These are phyloP conservation scores for Sesia apiformis DNA, from an alignment of 2,888 invertebrate genomes.

Conservation along the genomic window DNA sequence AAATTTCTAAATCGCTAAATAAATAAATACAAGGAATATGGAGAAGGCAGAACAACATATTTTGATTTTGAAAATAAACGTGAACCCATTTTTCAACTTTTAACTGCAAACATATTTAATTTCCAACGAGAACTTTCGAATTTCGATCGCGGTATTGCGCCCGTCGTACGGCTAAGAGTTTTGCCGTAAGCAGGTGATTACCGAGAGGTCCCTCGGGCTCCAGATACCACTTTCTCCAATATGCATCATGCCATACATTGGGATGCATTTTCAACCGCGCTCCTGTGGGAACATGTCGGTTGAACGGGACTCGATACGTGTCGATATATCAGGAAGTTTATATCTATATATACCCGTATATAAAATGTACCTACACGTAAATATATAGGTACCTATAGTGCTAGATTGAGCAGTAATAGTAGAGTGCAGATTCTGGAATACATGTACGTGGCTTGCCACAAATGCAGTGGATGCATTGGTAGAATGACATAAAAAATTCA, in stretches of 20 bases:
- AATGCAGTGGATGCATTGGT: too few relatives aligned
- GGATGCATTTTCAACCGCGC: slow-evolving; percentile 48
- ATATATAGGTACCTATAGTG: too few relatives aligned
- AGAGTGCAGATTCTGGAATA: too few relatives aligned
- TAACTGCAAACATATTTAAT: not conserved
- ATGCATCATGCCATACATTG: slow-evolving; percentile 39
- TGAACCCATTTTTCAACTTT: too few relatives aligned
- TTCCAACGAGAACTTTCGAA: not conserved
- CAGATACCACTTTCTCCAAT: slow-evolving; percentile 42
- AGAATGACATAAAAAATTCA: too few relatives aligned
- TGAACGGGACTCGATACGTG: slow-evolving; percentile 22
- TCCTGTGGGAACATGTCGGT: slow-evolving; percentile 23
- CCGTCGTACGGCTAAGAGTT: not conserved
- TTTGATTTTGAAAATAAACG: too few relatives aligned
- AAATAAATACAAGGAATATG: too few relatives aligned
- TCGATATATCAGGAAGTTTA: not conserved
- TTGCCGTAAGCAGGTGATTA: slow-evolving; percentile 39
- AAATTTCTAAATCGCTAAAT: too few relatives aligned
- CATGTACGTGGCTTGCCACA: too few relatives aligned
- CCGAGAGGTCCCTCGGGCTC: slow-evolving; percentile 34
- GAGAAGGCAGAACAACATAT: too few relatives aligned
- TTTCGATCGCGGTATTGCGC: not conserved
- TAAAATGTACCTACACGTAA: too few relatives aligned
- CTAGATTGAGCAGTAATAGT: too few relatives aligned
- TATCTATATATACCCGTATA: not conserved